These are phyloP conservation scores for Eulemur mongoz DNA, from an alignment of 2,797 vertebrate genomes.

Conservation along the genomic window DNA sequence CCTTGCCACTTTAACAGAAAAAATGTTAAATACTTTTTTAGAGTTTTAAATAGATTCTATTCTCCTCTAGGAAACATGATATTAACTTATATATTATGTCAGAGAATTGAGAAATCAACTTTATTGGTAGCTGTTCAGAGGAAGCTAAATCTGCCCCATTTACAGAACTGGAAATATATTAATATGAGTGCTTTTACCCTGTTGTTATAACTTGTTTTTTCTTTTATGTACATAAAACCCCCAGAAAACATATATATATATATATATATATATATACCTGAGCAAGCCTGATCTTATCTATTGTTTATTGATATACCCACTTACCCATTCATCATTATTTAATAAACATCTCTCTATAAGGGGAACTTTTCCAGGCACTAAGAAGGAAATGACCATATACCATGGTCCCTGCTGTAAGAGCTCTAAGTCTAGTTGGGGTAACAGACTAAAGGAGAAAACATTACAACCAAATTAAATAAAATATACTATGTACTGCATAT, in stretches of 20 bases:
- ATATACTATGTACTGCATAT: not conserved
- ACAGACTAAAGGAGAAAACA: not conserved
- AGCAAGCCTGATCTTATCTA: not conserved
- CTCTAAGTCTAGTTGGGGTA: not conserved
- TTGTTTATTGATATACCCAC: not conserved
- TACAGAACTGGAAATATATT: not conserved
- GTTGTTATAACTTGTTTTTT: not conserved
- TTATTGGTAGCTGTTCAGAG: not conserved
- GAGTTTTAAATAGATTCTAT: slow-evolving; percentile 21
- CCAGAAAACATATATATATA: not conserved
- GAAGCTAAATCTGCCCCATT: not conserved
- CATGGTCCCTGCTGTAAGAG: not conserved
- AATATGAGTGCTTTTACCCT: not conserved
- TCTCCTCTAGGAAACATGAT: not conserved
- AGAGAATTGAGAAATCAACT: not conserved
- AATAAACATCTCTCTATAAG: not conserved
- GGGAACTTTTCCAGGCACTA: not conserved
- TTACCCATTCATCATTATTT: not conserved
- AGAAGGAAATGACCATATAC: not conserved
- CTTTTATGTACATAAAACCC: not conserved
- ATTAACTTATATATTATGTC: not conserved
- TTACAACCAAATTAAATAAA: not conserved
- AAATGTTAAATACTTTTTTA: not conserved
- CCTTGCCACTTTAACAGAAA: not conserved
- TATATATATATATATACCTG: not conserved